These are phyloP conservation scores for Myiozetetes cayanensis DNA, from an alignment of 2,113 vertebrate species.

Conservation along the genomic window DNA sequence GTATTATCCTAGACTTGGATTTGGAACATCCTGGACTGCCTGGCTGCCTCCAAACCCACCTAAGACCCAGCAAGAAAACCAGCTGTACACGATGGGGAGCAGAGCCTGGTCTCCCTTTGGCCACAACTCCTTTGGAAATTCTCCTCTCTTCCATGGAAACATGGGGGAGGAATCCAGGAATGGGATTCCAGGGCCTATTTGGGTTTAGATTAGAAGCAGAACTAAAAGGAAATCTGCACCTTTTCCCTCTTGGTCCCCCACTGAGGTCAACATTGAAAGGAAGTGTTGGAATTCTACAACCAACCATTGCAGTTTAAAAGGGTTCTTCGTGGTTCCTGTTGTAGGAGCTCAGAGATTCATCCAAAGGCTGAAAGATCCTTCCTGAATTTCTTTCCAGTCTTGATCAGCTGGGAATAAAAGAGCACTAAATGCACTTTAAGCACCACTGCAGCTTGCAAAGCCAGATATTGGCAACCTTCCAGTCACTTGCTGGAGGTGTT, in stretches of 20 bases:
- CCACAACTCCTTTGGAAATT: background rate
- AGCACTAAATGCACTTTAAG: background rate
- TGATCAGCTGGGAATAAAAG: background rate
- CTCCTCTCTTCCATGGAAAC: background rate
- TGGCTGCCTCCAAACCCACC: background rate
- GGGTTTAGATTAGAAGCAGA: background rate
- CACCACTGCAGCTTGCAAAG: background rate
- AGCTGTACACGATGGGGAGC: fast-evolving
- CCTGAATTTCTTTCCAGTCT: background rate
- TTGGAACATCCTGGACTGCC: background rate
- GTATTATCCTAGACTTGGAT: background rate
- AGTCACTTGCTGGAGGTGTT: background rate
- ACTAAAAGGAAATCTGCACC: background rate
- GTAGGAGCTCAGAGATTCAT: background rate
- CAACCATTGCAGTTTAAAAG: fast-evolving
- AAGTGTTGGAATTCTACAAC: background rate
- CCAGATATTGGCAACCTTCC: background rate
- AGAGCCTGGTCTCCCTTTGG: background rate
- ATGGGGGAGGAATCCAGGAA: no score
- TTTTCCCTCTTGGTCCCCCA: background rate
- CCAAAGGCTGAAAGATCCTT: background rate
- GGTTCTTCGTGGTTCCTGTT: background rate
- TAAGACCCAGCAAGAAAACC: background rate
- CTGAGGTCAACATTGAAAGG: background rate
- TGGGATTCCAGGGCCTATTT: background rate